A percentile compares a stretch with the other conserved stretches of the same genome.
phyloP scores from a whole-genome alignment of 2,888 invertebrate genomes.

The Leptopilina myrica region DNA sequence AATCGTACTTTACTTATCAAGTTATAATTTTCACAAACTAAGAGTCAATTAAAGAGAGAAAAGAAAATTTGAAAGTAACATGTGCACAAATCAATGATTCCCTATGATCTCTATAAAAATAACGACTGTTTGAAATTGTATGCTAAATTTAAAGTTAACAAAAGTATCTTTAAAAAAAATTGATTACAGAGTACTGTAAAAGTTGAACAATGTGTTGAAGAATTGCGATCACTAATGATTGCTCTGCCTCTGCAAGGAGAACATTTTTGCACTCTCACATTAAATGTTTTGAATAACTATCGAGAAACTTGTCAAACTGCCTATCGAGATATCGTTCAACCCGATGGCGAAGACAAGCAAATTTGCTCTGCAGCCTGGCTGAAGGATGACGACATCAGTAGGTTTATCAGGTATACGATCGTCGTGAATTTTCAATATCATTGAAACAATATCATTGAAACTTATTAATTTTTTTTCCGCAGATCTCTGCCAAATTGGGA shows the following conservation, averaged over 20 bases:
- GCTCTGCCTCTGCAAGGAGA: conserved; percentile 86
- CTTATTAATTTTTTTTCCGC: conserved; percentile 21
- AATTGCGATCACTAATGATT: conserved; percentile 83
- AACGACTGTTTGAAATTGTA: too few relatives aligned
- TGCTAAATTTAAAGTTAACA: conserved; percentile 2
- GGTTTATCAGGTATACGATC: conserved; percentile 89
- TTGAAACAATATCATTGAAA: neutral
- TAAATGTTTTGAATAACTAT: conserved; percentile 85
- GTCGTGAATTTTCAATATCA: neutral
- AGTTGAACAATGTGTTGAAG: conserved; percentile 83
- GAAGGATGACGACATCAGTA: conserved; percentile 95
- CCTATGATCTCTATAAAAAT: too few relatives aligned
- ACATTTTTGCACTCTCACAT: conserved; percentile 85
- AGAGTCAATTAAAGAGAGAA: too few relatives aligned
- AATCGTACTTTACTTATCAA: too few relatives aligned
- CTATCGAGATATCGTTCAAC: conserved; percentile 87
- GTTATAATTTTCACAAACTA: too few relatives aligned
- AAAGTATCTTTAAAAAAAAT: conserved; percentile 1
- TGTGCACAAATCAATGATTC: too few relatives aligned
- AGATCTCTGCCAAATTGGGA: conserved; percentile 89
- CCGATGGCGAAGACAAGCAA: conserved; percentile 86
- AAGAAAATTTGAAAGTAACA: too few relatives aligned
- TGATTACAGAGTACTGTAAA: conserved; percentile 83
- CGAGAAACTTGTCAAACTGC: conserved; percentile 86
- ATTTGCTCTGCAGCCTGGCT: conserved; percentile 93